Evolutionary conservation across 2,113 vertebrate genomes (phyloP).

Genomic region (Brevimyrus niger): DNA sequence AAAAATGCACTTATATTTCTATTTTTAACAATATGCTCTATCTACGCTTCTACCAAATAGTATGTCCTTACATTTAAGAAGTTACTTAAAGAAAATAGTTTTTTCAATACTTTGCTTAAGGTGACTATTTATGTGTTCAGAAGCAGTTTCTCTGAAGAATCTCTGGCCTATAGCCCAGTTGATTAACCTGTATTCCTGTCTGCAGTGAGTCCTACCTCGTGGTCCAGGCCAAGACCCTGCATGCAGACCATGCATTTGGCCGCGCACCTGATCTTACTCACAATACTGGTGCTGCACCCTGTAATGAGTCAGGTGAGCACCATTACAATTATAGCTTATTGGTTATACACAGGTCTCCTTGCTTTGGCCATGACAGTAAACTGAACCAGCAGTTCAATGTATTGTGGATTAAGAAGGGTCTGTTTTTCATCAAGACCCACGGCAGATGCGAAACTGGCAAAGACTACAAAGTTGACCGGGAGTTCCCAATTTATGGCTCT

Average conservation of each 20-base stretch:
- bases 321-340: neutral
- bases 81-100: slow-evolving; percentile 19
- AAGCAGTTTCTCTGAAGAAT: neutral
- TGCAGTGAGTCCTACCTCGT: neutral
- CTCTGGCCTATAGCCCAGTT: neutral
- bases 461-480: neutral
- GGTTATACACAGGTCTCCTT: neutral
- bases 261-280: neutral
- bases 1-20: neutral
- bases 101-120: slow-evolving; percentile 29
- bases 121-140: neutral
- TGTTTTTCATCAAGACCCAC: slow-evolving; percentile 19
- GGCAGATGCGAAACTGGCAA: slow-evolving; percentile 38
- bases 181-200: neutral
- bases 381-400: neutral
- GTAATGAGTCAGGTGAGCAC: neutral
- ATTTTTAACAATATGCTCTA: neutral
- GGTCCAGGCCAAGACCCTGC: neutral
- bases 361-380: neutral
- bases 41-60: neutral
- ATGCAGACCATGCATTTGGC: slow-evolving; percentile 8
- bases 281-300: neutral
- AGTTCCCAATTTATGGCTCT: neutral
- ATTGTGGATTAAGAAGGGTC: slow-evolving; percentile 12
- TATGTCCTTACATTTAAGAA: neutral